Percentiles rank a stretch among this genome's conserved stretches.
These are phyloP conservation scores for Pithys albifrons DNA, from an alignment of 2,113 vertebrate genomes.

Conservation along the genomic window DNA sequence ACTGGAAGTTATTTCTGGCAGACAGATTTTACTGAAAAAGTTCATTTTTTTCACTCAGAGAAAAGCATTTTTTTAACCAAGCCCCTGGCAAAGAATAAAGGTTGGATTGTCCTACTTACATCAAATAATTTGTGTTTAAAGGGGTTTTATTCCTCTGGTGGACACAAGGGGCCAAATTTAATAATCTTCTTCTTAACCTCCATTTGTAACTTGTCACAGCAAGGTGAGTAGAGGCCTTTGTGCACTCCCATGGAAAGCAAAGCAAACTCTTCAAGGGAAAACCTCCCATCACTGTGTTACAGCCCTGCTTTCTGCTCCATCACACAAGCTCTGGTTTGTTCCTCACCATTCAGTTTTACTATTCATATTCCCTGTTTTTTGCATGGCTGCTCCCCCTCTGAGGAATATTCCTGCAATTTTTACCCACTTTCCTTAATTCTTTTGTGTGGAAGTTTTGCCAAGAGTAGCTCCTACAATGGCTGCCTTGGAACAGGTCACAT, in stretches of 20 bases:
- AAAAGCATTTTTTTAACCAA: neutral
- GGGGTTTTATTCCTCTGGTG: neutral
- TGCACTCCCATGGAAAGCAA: neutral
- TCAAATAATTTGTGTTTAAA: neutral
- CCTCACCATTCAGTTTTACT: neutral
- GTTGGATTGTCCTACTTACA: neutral
- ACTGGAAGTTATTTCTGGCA: neutral
- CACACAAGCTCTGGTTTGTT: neutral
- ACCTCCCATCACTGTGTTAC: neutral
- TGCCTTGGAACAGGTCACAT: accelerated
- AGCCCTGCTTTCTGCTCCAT: neutral
- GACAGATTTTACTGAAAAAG: neutral
- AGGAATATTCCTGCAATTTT: neutral
- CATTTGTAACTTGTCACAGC: neutral
- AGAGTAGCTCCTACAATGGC: neutral
- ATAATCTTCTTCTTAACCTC: neutral
- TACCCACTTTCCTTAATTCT: neutral
- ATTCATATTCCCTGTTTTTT: neutral
- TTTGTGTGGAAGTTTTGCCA: neutral
- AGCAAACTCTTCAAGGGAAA: neutral
- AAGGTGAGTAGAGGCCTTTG: neutral
- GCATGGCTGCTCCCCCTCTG: neutral
- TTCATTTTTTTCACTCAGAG: neutral
- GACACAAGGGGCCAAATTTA: neutral
- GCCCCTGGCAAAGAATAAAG: neutral